phyloP scores from a whole-genome alignment of 2,888 invertebrate species.

The Himalopsyche kuldschensis region DNA sequence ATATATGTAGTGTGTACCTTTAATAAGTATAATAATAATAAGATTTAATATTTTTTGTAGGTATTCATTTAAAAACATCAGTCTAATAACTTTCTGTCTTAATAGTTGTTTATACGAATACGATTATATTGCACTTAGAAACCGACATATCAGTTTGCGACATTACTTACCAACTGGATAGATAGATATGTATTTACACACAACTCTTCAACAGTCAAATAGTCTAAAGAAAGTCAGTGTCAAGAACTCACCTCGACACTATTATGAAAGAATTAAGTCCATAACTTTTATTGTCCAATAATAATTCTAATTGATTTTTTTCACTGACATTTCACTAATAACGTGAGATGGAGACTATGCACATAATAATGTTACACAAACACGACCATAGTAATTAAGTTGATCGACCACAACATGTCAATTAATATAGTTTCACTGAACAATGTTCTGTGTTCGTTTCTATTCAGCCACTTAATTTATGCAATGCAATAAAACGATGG shows the following conservation, averaged over 20 bases:
- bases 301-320: background rate
- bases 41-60: no score
- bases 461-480: background rate
- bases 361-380: background rate
- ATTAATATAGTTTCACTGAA: background rate
- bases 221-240: background rate
- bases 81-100: background rate
- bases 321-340: background rate
- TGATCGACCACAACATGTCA: background rate
- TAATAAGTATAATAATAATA: no score
- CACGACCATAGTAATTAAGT: background rate
- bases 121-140: background rate
- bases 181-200: background rate
- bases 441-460: background rate
- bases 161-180: background rate
- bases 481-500: background rate
- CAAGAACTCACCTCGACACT: background rate
- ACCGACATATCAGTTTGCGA: background rate
- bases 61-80: background rate
- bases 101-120: background rate
- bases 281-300: background rate
- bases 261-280: background rate
- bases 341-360: background rate
- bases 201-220: background rate
- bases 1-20: no score